phyloP scores from a whole-genome alignment of 1,140 invertebrate genomes.

The Trypoxylus dichotomus region DNA sequence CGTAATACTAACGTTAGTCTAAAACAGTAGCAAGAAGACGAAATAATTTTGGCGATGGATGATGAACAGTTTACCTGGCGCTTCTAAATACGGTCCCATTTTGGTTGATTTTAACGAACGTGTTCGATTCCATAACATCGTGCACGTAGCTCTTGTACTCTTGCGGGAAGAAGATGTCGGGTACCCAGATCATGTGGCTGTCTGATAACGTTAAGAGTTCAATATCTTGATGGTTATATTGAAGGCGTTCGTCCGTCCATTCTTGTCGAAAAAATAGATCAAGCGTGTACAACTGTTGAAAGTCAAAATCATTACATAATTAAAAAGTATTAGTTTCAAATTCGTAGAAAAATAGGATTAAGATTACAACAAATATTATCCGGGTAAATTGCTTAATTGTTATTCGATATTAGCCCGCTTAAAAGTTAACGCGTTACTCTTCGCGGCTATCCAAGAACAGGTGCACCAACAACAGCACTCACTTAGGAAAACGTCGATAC shows the following conservation, averaged over 20 bases:
- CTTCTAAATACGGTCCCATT: constrained; percentile 26
- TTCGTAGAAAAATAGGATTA: no score
- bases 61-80: not conserved
- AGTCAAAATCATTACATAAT: no score
- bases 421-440: no score
- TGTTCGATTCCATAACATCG: constrained; percentile 25
- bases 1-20: constrained; percentile 15
- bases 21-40: not conserved
- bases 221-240: not conserved
- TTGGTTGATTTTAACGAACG: constrained; percentile 1
- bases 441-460: no score
- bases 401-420: no score
- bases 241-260: constrained; percentile 13
- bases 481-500: no score
- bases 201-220: not conserved
- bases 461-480: no score
- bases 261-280: constrained; percentile 17
- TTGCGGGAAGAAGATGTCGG: constrained; percentile 8
- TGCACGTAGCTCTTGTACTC: constrained; percentile 15
- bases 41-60: not conserved
- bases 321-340: no score
- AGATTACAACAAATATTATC: no score
- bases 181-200: not conserved
- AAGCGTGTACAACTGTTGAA: constrained; percentile 7
- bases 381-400: no score